phyloP scores from a whole-genome alignment of 92 coral and sea anemone genomes.

The Metridium senile region DNA sequence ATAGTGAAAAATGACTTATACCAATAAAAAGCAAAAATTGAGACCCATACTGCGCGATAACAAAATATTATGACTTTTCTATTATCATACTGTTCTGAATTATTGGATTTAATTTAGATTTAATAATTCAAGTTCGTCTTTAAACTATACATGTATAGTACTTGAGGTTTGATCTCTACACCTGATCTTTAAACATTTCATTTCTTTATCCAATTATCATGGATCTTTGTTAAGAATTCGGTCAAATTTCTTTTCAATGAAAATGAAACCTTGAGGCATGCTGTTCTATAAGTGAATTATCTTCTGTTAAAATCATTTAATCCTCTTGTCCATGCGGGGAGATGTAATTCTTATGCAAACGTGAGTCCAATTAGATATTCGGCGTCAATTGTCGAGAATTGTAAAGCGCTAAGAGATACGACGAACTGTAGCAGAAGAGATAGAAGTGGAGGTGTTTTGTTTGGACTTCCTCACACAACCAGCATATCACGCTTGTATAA shows the following conservation, averaged over 20 bases:
- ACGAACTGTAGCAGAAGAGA: neutral
- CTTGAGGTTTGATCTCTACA: conserved; percentile 13
- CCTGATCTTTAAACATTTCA: neutral
- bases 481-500: conserved; percentile 12
- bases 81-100: conserved; percentile 11
- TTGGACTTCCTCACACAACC: neutral
- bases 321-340: conserved; percentile 4
- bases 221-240: conserved; percentile 2
- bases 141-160: neutral
- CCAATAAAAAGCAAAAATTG: conserved; percentile 7
- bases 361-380: neutral
- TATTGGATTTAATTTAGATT: conserved; percentile 12
- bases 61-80: conserved; percentile 4
- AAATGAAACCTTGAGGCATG: conserved; percentile 8
- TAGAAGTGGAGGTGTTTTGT: neutral
- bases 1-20: conserved; percentile 21
- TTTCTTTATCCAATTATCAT: neutral
- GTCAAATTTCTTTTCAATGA: neutral
- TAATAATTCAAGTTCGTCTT: neutral
- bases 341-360: conserved; percentile 28
- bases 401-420: neutral
- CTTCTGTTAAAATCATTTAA: conserved; percentile 24
- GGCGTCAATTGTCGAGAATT: conserved; percentile 29
- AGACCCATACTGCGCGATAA: conserved; percentile 13
- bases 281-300: conserved; percentile 16